phyloP scores from a whole-genome alignment of 2,113 vertebrate species.

The Thamnophis sirtalis region DNA sequence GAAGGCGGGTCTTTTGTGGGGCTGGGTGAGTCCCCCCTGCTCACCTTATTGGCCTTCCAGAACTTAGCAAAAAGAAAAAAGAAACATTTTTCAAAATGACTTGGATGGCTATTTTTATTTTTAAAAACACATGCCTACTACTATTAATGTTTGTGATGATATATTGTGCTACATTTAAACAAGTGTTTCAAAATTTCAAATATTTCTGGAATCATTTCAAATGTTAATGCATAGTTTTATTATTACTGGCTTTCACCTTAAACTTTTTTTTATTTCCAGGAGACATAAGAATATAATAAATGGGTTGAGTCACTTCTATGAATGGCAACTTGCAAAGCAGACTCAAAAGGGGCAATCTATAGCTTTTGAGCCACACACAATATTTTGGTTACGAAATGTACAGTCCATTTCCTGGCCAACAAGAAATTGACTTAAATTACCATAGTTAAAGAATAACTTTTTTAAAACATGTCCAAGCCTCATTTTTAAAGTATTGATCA shows the following conservation, averaged over 20 bases:
- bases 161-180: not conserved
- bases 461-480: not conserved
- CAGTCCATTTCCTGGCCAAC: not conserved
- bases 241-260: not conserved
- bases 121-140: not conserved
- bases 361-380: not conserved
- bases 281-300: not conserved
- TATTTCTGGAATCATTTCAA: not conserved
- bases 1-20: not conserved
- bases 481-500: not conserved
- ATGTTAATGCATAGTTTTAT: not conserved
- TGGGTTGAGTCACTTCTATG: not conserved
- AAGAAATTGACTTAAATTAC: not conserved
- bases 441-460: not conserved
- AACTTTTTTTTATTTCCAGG: not conserved
- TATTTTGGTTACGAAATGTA: not conserved
- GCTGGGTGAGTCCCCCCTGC: not conserved
- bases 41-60: not conserved
- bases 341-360: not conserved
- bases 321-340: not conserved
- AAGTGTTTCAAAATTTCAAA: not conserved
- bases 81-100: not conserved
- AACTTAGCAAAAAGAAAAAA: not conserved
- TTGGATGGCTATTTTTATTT: not conserved
- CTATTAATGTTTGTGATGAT: not conserved